A percentile compares a stretch with the other conserved stretches of the same genome.
phyloP scores from a whole-genome alignment of 2,888 invertebrate species.

The Cacoxenus indagator region DNA sequence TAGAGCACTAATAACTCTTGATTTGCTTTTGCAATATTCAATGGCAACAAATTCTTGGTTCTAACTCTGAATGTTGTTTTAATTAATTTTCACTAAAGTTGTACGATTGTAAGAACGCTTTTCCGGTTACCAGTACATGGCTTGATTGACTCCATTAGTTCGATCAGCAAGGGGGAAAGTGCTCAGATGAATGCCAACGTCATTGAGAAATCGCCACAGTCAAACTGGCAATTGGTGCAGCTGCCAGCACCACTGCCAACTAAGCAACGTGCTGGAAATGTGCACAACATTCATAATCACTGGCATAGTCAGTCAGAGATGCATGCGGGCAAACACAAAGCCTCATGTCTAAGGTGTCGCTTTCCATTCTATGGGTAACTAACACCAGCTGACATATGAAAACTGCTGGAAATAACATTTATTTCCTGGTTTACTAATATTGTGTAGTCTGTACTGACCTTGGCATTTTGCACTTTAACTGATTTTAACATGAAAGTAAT shows the following conservation, averaged over 20 bases:
- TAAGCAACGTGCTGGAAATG: not conserved
- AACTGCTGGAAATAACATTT: conserved; percentile 65
- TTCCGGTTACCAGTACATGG: too few species aligned
- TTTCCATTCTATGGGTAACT: not conserved
- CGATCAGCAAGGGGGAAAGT: not conserved
- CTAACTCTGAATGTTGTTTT: not conserved
- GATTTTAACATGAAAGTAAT: conserved; percentile 1
- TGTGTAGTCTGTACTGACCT: conserved; percentile 1
- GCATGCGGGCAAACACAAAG: not conserved
- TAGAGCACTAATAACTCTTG: too few species aligned
- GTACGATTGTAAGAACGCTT: too few species aligned
- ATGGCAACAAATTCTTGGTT: too few species aligned
- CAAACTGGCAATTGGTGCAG: not conserved
- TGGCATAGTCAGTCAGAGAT: not conserved
- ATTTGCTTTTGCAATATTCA: too few species aligned
- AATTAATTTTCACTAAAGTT: not conserved
- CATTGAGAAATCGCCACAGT: not conserved
- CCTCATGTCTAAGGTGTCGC: not conserved
- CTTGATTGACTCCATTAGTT: not conserved
- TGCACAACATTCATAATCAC: too few species aligned
- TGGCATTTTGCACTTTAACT: not conserved
- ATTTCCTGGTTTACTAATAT: conserved; percentile 58
- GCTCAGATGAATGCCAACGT: not conserved
- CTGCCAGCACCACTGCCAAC: not conserved
- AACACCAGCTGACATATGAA: conserved; percentile 53